Percentiles rank a stretch among this genome's conserved stretches.
These are phyloP conservation scores for Morone saxatilis DNA, from an alignment of 2,113 vertebrate species.

Conservation along the genomic window DNA sequence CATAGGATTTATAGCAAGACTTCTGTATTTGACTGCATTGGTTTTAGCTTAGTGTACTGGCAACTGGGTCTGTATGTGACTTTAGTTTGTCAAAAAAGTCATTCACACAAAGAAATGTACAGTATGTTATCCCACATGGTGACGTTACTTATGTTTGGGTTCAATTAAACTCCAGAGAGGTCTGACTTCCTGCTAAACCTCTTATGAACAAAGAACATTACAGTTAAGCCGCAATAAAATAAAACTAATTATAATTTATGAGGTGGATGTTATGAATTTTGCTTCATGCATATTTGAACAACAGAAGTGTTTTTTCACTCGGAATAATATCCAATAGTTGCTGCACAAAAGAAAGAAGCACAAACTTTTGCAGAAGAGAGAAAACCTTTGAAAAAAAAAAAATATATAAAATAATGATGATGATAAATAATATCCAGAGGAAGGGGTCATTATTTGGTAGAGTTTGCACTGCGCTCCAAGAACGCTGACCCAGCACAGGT, in stretches of 20 bases:
- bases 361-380: conserved; percentile 7
- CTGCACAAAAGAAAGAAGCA: background rate
- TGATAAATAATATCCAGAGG: conserved; percentile 37
- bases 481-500: conserved; percentile 70
- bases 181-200: background rate
- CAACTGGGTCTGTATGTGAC: background rate
- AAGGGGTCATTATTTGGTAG: conserved; percentile 35
- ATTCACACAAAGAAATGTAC: background rate
- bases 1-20: background rate
- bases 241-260: background rate
- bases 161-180: background rate
- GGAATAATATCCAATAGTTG: background rate
- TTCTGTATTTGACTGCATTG: background rate
- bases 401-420: too few relatives aligned
- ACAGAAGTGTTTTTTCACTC: background rate
- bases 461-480: conserved; percentile 29
- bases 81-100: background rate
- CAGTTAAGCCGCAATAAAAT: background rate
- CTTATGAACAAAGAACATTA: background rate
- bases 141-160: background rate
- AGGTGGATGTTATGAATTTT: background rate
- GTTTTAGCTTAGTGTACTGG: background rate
- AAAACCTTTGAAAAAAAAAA: conserved; percentile 26
- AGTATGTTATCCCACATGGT: background rate
- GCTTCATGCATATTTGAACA: background rate